Evolutionary conservation across 2,888 invertebrate species (phyloP), one percentile per base, ranked within the genome.

Genomic region (Hydriomena furcata): DNA sequence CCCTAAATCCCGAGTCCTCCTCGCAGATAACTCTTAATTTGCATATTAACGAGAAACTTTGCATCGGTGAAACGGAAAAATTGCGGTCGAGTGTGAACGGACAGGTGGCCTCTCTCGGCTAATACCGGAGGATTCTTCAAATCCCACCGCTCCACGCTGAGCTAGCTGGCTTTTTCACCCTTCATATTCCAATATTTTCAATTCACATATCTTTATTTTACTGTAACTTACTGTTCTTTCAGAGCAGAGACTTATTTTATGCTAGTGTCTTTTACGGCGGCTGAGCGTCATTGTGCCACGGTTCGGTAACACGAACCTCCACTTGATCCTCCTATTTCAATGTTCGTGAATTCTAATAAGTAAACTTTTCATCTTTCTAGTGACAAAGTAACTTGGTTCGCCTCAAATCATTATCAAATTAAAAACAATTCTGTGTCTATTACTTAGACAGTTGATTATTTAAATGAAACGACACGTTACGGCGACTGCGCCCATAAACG

Each of bases 31-130:
- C 82, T 84, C 82, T 84, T 82, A 79, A 88, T 88, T 88, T 88
- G 79, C 88, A 88, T 88, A 86, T 85, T 88, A 88, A 88, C 85
- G 85, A 88, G 88, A 83, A 86, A 86, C 80, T 87, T 86, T 84
- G 86, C 83, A 84, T 83, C 75, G 76, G 72, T 76, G 73, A 80
- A 79, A 79, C 74, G 78, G 79, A 88, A 89, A 89, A 88, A 87
- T 79, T 79, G 76, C 71, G 65, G 73, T 74, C 69, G 76, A 75
- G 71, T 88, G 88, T 74, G 89, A 89, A 81, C 77, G 60, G 73
- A 64, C 89, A 89, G 85, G 82, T 88, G 87, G 70, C 60, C 54
- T 42, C 65, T 60, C 5, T 7, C 59, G 69, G 65, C 80, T 80
- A 77, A 77, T 73, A 61, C 75, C 68, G 62, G 76, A 73, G 76